phyloP scores from a whole-genome alignment of 2,113 vertebrate genomes.

The Chaenogobius annularis region DNA sequence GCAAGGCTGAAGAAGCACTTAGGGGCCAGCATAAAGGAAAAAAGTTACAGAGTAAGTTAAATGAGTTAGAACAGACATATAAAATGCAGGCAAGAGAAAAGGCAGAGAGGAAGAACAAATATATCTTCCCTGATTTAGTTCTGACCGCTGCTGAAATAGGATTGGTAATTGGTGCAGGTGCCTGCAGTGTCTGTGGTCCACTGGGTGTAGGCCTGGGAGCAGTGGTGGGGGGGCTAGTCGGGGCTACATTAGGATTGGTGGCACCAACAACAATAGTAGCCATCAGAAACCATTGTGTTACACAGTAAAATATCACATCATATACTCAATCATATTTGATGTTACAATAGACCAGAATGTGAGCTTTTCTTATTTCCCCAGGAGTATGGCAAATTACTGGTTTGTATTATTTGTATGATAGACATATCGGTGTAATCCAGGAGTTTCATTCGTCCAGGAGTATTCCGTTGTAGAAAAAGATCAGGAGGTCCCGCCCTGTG shows the following conservation, averaged over 20 bases:
- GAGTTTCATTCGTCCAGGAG: no score
- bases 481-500: no score
- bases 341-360: no score
- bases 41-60: background rate
- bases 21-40: background rate
- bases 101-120: conserved; percentile 31
- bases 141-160: background rate
- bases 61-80: rapidly evolving
- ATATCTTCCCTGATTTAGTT: background rate
- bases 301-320: background rate
- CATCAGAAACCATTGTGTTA: conserved; percentile 4
- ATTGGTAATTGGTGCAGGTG: background rate
- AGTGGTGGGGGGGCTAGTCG: conserved; percentile 5
- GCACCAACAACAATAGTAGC: conserved; percentile 2
- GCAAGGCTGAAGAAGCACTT: conserved; percentile 3
- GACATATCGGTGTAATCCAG: no score
- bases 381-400: no score
- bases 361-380: no score
- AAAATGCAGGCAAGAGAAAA: conserved; percentile 5
- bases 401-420: no score
- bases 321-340: no score
- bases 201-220: background rate
- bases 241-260: conserved; percentile 2
- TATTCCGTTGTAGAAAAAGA: no score
- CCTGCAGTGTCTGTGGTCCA: background rate